These are phyloP conservation scores for Carabus problematicus DNA, from an alignment of 2,888 invertebrate species.

Conservation along the genomic window DNA sequence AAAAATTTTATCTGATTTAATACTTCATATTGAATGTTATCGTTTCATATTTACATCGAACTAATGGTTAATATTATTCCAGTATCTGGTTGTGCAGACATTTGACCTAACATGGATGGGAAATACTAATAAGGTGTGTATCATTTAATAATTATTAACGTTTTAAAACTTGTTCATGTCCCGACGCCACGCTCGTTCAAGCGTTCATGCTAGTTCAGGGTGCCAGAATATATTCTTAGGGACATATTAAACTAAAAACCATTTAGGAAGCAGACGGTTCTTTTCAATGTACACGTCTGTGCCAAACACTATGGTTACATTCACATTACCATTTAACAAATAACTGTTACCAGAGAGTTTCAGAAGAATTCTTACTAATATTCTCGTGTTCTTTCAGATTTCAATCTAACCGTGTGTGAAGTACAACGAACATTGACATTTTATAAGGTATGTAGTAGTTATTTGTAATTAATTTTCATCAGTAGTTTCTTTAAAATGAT, in stretches of 20 bases:
- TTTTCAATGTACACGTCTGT: conserved; percentile 29
- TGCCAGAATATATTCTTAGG: conserved; percentile 25
- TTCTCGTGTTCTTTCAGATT: no score
- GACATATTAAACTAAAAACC: conserved; percentile 26
- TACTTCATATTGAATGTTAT: no score
- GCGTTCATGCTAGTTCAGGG: conserved; percentile 17
- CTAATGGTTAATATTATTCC: no score
- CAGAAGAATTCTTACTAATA: neutral
- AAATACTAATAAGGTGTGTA: neutral
- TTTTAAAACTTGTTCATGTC: neutral
- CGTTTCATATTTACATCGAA: no score
- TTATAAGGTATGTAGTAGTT: neutral
- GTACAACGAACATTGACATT: neutral
- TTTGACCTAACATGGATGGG: conserved; percentile 1
- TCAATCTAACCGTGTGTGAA: no score
- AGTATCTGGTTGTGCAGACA: no score
- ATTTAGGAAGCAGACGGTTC: conserved; percentile 31
- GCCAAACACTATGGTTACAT: conserved; percentile 30
- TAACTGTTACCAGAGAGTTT: neutral
- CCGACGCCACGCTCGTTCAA: conserved; percentile 32
- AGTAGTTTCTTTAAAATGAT: conserved; percentile 4
- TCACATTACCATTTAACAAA: neutral
- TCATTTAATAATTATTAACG: neutral
- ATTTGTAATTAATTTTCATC: neutral
- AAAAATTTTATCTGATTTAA: no score